These are phyloP conservation scores for Lepus townsendii DNA, from an alignment of 2,797 vertebrate genomes.

Conservation along the genomic window DNA sequence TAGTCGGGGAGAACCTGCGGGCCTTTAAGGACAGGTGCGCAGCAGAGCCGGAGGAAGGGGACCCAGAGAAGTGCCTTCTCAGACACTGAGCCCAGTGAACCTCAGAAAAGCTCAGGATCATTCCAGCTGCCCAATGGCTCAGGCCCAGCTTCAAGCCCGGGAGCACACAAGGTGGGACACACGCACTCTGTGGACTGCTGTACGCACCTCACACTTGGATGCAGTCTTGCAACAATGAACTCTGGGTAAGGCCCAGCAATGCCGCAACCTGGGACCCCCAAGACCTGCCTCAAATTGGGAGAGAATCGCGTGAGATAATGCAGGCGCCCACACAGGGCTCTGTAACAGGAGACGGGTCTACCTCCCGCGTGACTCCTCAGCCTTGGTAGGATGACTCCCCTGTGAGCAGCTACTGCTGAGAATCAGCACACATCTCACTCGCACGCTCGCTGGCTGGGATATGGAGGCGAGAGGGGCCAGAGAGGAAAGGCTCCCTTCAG, in stretches of 20 bases:
- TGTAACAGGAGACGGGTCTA: not conserved
- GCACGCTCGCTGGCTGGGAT: not conserved
- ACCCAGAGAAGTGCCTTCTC: not conserved
- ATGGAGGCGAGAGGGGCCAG: not conserved
- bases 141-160: too few species aligned
- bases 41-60: not conserved
- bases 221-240: not conserved
- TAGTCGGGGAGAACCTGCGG: not conserved
- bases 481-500: not conserved
- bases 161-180: too few species aligned
- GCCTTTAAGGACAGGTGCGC: not conserved
- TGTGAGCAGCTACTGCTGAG: not conserved
- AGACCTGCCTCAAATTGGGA: not conserved
- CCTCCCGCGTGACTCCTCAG: not conserved
- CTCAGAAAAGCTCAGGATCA: conserved; percentile 18
- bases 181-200: too few species aligned
- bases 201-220: not conserved
- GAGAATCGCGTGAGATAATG: conserved; percentile 33
- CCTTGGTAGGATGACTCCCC: not conserved
- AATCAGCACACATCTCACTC: not conserved
- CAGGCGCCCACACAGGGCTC: not conserved
- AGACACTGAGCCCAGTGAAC: conserved; percentile 41
- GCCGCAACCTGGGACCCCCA: not conserved
- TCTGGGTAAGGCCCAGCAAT: not conserved
- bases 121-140: not conserved